These are phyloP conservation scores for Nebria ingens DNA, from an alignment of 1,140 invertebrate species.

Conservation along the genomic window DNA sequence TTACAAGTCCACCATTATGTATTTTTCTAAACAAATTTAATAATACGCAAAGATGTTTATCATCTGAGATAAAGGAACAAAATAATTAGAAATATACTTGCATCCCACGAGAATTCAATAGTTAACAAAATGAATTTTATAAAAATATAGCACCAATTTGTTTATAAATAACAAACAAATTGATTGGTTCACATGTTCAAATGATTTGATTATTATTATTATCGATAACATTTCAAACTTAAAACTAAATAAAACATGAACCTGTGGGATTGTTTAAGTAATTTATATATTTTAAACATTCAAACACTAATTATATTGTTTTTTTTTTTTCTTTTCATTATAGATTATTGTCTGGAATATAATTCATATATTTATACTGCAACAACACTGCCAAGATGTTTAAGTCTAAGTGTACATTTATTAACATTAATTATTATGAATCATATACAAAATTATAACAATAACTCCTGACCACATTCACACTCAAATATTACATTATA, in stretches of 20 bases:
- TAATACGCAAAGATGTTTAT: not conserved
- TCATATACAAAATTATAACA: conserved; percentile 6
- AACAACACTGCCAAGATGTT: not conserved
- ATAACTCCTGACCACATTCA: not conserved
- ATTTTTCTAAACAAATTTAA: not conserved
- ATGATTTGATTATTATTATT: not conserved
- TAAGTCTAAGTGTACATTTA: not conserved
- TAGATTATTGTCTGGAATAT: conserved; percentile 7
- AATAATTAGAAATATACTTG: not conserved
- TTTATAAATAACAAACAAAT: not conserved
- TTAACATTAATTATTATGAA: not conserved
- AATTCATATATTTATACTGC: not conserved
- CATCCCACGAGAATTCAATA: not conserved
- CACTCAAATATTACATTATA: not conserved
- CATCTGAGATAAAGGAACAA: not conserved
- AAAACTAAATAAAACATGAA: not conserved
- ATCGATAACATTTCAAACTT: not conserved
- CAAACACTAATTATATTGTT: conserved; percentile 8
- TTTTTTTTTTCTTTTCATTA: too few relatives aligned
- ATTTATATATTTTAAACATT: not conserved
- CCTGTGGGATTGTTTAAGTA: not conserved
- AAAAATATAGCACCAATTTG: not conserved
- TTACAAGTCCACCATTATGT: not conserved
- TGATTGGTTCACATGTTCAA: not conserved
- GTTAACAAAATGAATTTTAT: too few relatives aligned